A percentile compares a stretch with the other conserved stretches of the same genome.
These are phyloP conservation scores for Drosophila lacertosa DNA, from an alignment of 1,140 invertebrate species.

Conservation along the genomic window DNA sequence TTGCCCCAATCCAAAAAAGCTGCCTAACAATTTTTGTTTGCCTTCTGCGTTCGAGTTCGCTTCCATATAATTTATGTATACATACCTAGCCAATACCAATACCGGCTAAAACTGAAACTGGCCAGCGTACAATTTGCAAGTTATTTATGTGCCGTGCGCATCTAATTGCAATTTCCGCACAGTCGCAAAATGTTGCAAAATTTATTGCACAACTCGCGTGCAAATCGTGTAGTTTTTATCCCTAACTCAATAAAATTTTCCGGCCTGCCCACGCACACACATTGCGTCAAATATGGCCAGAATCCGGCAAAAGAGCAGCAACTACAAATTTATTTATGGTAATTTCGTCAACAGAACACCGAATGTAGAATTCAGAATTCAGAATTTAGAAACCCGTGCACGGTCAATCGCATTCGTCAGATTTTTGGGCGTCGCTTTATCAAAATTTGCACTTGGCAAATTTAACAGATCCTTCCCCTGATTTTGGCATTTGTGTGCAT, in stretches of 20 bases:
- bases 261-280: slow-evolving; percentile 15
- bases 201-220: slow-evolving; percentile 45
- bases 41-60: slow-evolving; percentile 55
- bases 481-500: slow-evolving; percentile 52
- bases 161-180: slow-evolving; percentile 81
- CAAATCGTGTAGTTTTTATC: slow-evolving; percentile 20
- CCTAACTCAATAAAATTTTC: slow-evolving; percentile 70
- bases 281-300: slow-evolving; percentile 53
- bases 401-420: slow-evolving; percentile 31
- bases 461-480: slow-evolving; percentile 63
- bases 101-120: slow-evolving; percentile 5
- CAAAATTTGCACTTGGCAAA: slow-evolving; percentile 66
- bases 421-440: slow-evolving; percentile 57
- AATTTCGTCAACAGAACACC: slow-evolving; percentile 60
- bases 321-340: slow-evolving; percentile 72
- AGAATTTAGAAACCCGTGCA: too few species aligned
- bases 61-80: slow-evolving; percentile 76
- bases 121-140: slow-evolving; percentile 46
- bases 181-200: slow-evolving; percentile 73
- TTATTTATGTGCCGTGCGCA: slow-evolving; percentile 65
- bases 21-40: slow-evolving; percentile 64
- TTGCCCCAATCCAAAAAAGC: slow-evolving; percentile 32
- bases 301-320: slow-evolving; percentile 9
- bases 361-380: not conserved
- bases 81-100: slow-evolving; percentile 24